phyloP scores from a whole-genome alignment of 1,140 invertebrate species.

The Thalassaphorura encarpata region DNA sequence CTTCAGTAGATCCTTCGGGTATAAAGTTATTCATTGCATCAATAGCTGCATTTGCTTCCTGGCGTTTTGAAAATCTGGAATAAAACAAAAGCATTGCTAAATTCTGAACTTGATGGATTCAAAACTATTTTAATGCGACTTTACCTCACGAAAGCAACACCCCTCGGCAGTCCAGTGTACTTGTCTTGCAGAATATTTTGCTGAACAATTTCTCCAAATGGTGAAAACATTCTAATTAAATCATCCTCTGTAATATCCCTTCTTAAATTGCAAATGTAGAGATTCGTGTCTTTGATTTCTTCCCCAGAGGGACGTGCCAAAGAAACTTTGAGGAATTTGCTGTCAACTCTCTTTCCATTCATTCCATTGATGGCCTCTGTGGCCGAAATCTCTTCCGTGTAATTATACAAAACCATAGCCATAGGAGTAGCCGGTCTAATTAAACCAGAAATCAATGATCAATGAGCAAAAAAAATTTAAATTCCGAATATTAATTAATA shows the following conservation, averaged over 20 bases:
- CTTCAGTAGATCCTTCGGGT: slow-evolving; percentile 69
- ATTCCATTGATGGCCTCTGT: slow-evolving; percentile 70
- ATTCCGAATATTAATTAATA: not conserved
- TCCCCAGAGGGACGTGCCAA: slow-evolving; percentile 82
- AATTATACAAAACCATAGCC: slow-evolving; percentile 96
- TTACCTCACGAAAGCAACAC: slow-evolving; percentile 87
- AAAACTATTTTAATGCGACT: not conserved
- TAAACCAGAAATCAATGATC: not conserved
- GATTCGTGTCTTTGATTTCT: slow-evolving; percentile 87
- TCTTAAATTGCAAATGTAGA: slow-evolving; percentile 87
- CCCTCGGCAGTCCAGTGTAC: slow-evolving; percentile 69
- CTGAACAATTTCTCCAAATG: slow-evolving; percentile 79
- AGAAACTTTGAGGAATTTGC: slow-evolving; percentile 79
- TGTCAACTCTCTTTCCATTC: slow-evolving; percentile 70
- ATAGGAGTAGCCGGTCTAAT: slow-evolving; percentile 83
- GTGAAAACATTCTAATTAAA: slow-evolving; percentile 70
- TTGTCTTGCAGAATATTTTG: slow-evolving; percentile 80
- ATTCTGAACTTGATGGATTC: not conserved
- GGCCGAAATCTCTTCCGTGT: slow-evolving; percentile 71
- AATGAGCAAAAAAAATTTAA: not conserved
- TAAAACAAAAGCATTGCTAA: not conserved
- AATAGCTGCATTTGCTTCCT: slow-evolving; percentile 81
- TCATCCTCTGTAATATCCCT: slow-evolving; percentile 68
- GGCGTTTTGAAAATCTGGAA: slow-evolving; percentile 61
- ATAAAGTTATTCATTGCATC: slow-evolving; percentile 70